Conservation (phyloP, 92 coral and sea anemone species). For the Pocillopora meandrina region DNA sequence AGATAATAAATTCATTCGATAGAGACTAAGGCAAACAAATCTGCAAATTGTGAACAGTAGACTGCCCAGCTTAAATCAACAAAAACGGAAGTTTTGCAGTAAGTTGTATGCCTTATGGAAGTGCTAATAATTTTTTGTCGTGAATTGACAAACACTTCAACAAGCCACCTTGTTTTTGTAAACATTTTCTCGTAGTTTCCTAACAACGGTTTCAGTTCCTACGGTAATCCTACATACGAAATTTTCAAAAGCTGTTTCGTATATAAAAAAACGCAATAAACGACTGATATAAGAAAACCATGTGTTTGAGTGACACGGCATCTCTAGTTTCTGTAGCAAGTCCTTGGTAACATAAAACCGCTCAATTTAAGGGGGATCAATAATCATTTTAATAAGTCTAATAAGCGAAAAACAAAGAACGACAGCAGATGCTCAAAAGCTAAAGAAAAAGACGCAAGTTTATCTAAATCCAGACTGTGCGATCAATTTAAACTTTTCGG, state of each 20-base stretch:
- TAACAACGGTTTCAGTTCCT: conserved; percentile 25
- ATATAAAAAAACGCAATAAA: background rate
- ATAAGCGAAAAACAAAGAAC: background rate
- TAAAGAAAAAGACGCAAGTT: too few species aligned
- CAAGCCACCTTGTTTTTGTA: conserved; percentile 23
- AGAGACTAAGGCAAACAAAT: conserved; percentile 37
- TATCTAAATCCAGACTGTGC: too few species aligned
- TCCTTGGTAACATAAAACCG: conserved; percentile 21
- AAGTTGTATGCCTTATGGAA: conserved; percentile 18
- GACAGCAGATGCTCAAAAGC: background rate
- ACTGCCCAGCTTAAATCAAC: conserved; percentile 22
- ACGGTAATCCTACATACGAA: conserved; percentile 10
- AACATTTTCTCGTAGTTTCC: conserved; percentile 21
- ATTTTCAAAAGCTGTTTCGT: background rate
- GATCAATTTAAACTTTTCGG: too few species aligned
- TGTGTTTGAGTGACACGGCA: conserved; percentile 15
- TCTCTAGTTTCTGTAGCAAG: background rate
- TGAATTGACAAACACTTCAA: background rate
- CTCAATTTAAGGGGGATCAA: background rate
- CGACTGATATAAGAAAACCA: background rate
- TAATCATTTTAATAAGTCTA: background rate
- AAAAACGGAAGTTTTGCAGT: conserved; percentile 11
- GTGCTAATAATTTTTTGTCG: background rate
- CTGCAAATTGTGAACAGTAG: conserved; percentile 26
- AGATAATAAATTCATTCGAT: conserved; percentile 42